Base-by-base conservation (phyloP, 1,140 invertebrate species). In the Drosophila suzukii region DNA sequence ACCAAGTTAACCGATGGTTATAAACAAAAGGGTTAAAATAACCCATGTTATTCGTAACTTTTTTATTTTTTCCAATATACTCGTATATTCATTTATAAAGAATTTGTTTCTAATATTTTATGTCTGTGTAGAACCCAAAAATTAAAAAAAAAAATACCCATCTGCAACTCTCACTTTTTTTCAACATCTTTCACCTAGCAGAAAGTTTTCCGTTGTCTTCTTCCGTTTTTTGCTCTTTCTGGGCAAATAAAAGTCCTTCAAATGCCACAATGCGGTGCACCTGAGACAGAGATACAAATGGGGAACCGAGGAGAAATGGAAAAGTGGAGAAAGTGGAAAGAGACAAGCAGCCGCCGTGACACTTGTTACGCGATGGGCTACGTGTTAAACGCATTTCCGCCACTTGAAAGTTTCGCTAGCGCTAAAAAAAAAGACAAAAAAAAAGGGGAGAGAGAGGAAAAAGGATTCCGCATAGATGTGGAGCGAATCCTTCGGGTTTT, bases 371-470 rank as follows among this genome's bases (percentile, higher is more conserved):
- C 67, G 65, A 71, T 71, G 67, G 67, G 58, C 72, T 76, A 81
- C 75, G 80, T 83, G 81, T 72, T 83, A 84, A 84, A 80, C 81
- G 81, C 77, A 83, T 84, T 83, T 80, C 81, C 75, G 82, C 76
- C 72, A 76, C 76, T 80, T 72, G 65, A 84, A 83, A 83, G 60
- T 76, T 76, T 76, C 51, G 44, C 55, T 17, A 17, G 36, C 27
- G 39, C 55, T 27, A 58, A 24, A 41, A 7, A 10, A 24, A 43
- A 10, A 38, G 7, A 20, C 5, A 4, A 56, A 12, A 70, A 32
- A 17, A 27, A 24, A 20, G 39, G 24, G 15, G 36, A 11, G 8
- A 32, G 1, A 15, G 43, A 46, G 17, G n/a, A 11, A 27, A 12
- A 8, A 34, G 12, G 34, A 44, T 57, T 70, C 47, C 20, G 27